Evolutionary conservation across 2,113 vertebrate genomes (phyloP).

Genomic region (Phoenicopterus ruber): DNA sequence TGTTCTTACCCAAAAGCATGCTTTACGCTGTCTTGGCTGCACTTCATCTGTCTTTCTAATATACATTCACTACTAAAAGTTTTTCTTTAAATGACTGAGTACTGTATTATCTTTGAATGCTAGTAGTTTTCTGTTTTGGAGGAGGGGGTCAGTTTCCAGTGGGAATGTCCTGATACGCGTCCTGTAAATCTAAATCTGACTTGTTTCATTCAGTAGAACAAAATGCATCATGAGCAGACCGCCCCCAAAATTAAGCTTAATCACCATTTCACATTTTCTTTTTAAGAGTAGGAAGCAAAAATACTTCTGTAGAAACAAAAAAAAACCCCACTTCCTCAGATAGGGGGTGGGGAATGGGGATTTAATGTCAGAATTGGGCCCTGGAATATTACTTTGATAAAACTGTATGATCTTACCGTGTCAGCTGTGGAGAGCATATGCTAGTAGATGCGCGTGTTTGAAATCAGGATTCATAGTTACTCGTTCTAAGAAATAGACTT

Average conservation of each 20-base stretch:
- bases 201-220: background rate
- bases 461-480: slow-evolving; percentile 46
- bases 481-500: slow-evolving; percentile 57
- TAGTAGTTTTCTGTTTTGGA: background rate
- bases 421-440: background rate
- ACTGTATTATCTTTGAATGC: background rate
- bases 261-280: background rate
- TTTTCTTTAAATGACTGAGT: background rate
- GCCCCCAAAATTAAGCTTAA: background rate
- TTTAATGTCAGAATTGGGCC: background rate
- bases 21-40: background rate
- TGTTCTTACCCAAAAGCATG: background rate
- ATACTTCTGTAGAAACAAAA: background rate
- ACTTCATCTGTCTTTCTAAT: background rate
- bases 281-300: background rate
- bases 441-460: background rate
- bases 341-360: background rate
- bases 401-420: background rate
- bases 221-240: background rate
- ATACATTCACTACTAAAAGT: background rate
- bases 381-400: slow-evolving; percentile 8
- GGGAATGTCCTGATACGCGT: background rate
- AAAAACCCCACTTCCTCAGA: background rate
- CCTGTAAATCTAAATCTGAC: background rate
- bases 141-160: background rate